phyloP scores from a whole-genome alignment of 2,113 vertebrate genomes.

The Xenus cinereus region DNA sequence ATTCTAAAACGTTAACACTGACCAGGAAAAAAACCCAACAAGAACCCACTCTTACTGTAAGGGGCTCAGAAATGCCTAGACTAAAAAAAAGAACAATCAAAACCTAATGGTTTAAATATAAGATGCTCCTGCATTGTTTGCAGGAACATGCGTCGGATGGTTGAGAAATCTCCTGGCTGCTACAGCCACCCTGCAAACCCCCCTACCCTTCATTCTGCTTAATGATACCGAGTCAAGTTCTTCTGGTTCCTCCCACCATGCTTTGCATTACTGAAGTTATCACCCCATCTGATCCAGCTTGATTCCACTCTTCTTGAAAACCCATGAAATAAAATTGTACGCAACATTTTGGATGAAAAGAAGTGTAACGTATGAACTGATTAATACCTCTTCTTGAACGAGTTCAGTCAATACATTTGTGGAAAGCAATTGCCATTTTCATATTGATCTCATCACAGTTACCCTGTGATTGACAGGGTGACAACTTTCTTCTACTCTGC shows the following conservation, averaged over 20 bases:
- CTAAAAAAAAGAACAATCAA: neutral
- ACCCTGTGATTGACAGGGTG: neutral
- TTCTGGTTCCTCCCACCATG: neutral
- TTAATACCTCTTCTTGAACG: neutral
- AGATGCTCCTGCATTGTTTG: neutral
- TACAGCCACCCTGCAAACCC: neutral
- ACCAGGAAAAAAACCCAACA: neutral
- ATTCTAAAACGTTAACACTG: neutral
- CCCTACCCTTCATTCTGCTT: neutral
- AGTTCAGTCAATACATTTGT: rapidly evolving
- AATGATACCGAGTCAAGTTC: neutral
- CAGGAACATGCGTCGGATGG: neutral
- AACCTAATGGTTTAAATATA: neutral
- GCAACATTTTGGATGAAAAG: neutral
- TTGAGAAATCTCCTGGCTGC: neutral
- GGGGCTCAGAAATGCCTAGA: neutral
- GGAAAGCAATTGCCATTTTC: neutral
- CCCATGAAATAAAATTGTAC: neutral
- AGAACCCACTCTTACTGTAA: neutral
- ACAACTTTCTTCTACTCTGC: neutral
- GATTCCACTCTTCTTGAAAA: neutral
- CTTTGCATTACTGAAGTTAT: neutral
- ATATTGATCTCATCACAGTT: neutral
- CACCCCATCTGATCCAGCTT: neutral
- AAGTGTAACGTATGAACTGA: neutral